These are phyloP conservation scores for Danio choprae DNA, from an alignment of 2,797 vertebrate species.

Conservation along the genomic window DNA sequence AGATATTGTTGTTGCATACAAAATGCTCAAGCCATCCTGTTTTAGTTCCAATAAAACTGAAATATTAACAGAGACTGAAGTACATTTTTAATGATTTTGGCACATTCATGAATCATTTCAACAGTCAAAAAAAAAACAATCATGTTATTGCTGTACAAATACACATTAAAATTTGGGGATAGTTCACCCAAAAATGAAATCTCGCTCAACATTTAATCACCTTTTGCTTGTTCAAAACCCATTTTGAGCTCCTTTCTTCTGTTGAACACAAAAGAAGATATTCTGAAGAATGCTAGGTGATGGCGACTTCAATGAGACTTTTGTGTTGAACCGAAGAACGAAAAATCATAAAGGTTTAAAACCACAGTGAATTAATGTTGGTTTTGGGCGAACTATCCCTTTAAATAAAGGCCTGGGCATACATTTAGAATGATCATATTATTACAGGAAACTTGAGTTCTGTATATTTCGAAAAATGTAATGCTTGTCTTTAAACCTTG, in stretches of 20 bases:
- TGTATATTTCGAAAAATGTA: not conserved
- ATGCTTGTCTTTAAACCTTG: not conserved
- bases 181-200: too few relatives aligned
- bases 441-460: not conserved
- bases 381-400: too few relatives aligned
- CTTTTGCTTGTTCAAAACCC: too few relatives aligned
- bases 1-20: not conserved
- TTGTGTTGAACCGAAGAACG: too few relatives aligned
- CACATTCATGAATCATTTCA: not conserved
- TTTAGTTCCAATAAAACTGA: not conserved
- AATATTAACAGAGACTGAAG: not conserved
- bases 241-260: too few relatives aligned
- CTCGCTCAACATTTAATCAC: too few relatives aligned
- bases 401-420: not conserved
- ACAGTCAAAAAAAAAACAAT: not conserved
- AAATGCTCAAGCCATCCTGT: too few relatives aligned
- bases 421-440: not conserved
- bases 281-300: too few relatives aligned
- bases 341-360: too few relatives aligned
- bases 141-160: slow-evolving; percentile 16
- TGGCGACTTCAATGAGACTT: too few relatives aligned
- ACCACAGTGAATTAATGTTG: too few relatives aligned
- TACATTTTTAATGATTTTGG: not conserved
- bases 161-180: not conserved
- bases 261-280: too few relatives aligned